Evolutionary conservation across 1,140 invertebrate genomes (phyloP).

Genomic region (Anthonomus grandis): DNA sequence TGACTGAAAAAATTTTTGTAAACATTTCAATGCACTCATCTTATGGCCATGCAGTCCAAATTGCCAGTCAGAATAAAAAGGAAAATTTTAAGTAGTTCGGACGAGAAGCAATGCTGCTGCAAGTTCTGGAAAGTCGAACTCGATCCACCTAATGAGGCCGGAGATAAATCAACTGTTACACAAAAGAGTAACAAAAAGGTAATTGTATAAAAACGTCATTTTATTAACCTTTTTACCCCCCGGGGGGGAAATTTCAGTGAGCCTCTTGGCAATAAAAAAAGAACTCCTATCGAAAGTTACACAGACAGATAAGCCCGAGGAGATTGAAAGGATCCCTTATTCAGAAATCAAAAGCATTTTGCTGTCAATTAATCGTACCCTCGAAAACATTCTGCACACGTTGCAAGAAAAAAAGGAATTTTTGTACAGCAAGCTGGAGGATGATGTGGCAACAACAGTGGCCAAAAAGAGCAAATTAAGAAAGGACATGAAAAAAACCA

Average conservation of each 20-base stretch:
- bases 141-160: not conserved
- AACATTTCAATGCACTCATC: not conserved
- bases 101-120: constrained; percentile 14
- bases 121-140: too few relatives aligned
- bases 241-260: too few relatives aligned
- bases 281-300: not conserved
- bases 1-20: not conserved
- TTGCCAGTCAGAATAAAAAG: constrained; percentile 16
- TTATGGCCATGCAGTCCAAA: constrained; percentile 19
- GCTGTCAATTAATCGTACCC: not conserved
- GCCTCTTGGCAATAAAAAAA: not conserved
- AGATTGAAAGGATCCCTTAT: not conserved
- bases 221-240: too few relatives aligned
- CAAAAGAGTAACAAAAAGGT: constrained; percentile 1
- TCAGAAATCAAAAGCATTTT: constrained; percentile 10
- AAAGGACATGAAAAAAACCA: too few relatives aligned
- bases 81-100: constrained; percentile 2
- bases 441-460: not conserved
- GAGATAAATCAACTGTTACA: not conserved
- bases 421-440: constrained; percentile 12
- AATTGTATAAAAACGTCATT: too few relatives aligned
- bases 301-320: not conserved
- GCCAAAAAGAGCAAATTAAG: constrained; percentile 8
- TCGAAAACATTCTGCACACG: constrained; percentile 3
- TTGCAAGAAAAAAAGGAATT: constrained; percentile 12